Evolutionary conservation across 2,113 vertebrate species (phyloP).

Genomic region (Ginglymostoma cirratum): DNA sequence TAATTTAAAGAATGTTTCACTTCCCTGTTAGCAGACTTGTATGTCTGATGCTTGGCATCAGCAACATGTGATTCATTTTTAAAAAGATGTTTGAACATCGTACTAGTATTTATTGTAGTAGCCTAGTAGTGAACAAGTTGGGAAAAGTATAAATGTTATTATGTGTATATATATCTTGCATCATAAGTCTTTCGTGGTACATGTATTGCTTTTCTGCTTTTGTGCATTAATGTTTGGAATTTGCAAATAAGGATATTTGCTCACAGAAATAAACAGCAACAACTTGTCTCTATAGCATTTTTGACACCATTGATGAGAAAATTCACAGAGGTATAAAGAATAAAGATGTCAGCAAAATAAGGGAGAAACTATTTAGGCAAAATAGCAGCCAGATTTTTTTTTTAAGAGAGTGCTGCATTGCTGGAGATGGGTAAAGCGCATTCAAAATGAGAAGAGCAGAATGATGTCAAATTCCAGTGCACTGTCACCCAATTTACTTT

Average conservation of each 20-base stretch:
- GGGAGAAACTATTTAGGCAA: background rate
- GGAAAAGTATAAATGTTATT: background rate
- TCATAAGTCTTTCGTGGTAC: background rate
- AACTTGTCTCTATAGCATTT: background rate
- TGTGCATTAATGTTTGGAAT: background rate
- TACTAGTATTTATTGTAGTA: no score
- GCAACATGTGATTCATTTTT: background rate
- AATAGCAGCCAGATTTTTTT: background rate
- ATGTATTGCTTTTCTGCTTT: background rate
- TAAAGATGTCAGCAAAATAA: background rate
- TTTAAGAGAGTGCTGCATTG: background rate
- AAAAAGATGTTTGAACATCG: background rate
- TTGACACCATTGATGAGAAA: background rate
- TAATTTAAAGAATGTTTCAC: background rate
- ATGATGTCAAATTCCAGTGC: background rate
- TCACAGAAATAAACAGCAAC: background rate
- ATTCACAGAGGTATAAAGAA: background rate
- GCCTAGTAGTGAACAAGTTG: background rate
- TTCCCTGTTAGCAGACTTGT: background rate
- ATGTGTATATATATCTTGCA: background rate
- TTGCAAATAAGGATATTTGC: background rate
- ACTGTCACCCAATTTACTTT: background rate
- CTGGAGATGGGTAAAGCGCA: background rate
- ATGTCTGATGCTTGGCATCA: background rate
- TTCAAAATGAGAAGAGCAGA: background rate